These are phyloP conservation scores for Drosophila malerkotliana DNA, from an alignment of 1,140 invertebrate species.

Conservation along the genomic window DNA sequence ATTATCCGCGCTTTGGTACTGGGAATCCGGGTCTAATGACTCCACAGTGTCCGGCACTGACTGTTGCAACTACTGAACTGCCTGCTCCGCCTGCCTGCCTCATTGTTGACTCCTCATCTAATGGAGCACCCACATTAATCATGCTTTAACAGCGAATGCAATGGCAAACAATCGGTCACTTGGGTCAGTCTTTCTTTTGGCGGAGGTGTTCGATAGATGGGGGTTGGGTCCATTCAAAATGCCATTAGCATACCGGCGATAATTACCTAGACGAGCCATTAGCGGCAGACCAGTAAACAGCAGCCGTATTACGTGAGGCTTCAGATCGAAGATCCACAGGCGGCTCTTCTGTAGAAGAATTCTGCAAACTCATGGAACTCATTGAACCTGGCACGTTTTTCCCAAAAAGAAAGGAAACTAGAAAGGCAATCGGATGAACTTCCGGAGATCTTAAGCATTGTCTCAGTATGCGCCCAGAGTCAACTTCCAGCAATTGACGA, in stretches of 20 bases:
- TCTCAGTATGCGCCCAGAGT: conserved; percentile 69
- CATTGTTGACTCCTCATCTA: conserved; percentile 59
- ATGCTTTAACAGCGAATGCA: conserved; percentile 66
- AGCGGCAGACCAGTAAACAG: conserved; percentile 65
- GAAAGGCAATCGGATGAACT: conserved; percentile 46
- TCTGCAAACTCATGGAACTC: conserved; percentile 56
- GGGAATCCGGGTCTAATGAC: conserved; percentile 51
- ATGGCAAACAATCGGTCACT: conserved; percentile 56
- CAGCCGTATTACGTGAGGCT: conserved; percentile 71
- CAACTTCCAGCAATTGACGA: conserved; percentile 75
- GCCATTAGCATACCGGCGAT: conserved; percentile 76
- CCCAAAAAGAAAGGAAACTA: background rate
- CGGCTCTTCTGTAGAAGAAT: conserved; percentile 20
- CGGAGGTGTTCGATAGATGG: background rate
- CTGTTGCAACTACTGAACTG: conserved; percentile 71
- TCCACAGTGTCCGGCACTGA: conserved; percentile 18
- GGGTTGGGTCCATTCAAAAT: conserved; percentile 63
- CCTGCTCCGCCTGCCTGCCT: background rate
- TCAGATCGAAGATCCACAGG: conserved; percentile 35
- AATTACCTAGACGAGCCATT: conserved; percentile 70
- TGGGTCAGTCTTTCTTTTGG: conserved; percentile 20
- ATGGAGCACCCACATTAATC: conserved; percentile 75
- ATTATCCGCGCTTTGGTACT: conserved; percentile 29
- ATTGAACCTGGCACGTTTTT: conserved; percentile 52
- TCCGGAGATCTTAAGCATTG: conserved; percentile 48